phyloP scores from a whole-genome alignment of 2,888 invertebrate genomes.

The Cylindroiulus punctatus region DNA sequence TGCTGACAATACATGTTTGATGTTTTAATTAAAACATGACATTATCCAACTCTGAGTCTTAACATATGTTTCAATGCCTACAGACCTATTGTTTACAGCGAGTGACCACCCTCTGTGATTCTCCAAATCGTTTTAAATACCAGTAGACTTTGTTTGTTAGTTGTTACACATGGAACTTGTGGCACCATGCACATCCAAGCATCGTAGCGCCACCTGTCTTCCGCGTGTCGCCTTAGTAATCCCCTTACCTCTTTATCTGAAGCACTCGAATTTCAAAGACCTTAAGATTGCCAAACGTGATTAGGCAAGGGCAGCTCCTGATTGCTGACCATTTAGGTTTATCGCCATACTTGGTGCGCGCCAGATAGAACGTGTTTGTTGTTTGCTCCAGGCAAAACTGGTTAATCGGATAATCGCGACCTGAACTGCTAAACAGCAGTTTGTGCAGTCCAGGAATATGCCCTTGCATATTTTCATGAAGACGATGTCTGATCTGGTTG shows the following conservation, averaged over 20 bases:
- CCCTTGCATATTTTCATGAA: background rate
- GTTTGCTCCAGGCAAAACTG: conserved; percentile 8
- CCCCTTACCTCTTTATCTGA: background rate
- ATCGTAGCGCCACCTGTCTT: background rate
- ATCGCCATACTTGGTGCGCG: background rate
- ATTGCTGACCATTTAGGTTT: conserved; percentile 1
- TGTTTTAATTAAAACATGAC: no score
- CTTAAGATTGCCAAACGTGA: background rate
- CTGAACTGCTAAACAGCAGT: conserved; percentile 22
- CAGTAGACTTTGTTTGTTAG: background rate
- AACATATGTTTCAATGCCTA: no score
- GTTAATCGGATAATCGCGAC: conserved; percentile 4
- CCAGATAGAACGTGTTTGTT: conserved; percentile 38
- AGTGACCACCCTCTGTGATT: no score
- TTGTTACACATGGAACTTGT: background rate
- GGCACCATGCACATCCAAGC: background rate
- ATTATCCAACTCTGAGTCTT: no score
- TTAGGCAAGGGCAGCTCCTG: conserved; percentile 12
- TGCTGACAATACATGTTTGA: no score
- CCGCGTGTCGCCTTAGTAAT: background rate
- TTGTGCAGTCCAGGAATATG: background rate
- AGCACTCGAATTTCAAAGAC: background rate
- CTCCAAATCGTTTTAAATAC: no score
- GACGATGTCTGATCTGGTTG: background rate
- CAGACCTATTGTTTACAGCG: no score